Percentiles rank a stretch among this genome's conserved stretches.
Conservation (phyloP, 2,797 vertebrate genomes). For the Tauraco hartlaubi region DNA sequence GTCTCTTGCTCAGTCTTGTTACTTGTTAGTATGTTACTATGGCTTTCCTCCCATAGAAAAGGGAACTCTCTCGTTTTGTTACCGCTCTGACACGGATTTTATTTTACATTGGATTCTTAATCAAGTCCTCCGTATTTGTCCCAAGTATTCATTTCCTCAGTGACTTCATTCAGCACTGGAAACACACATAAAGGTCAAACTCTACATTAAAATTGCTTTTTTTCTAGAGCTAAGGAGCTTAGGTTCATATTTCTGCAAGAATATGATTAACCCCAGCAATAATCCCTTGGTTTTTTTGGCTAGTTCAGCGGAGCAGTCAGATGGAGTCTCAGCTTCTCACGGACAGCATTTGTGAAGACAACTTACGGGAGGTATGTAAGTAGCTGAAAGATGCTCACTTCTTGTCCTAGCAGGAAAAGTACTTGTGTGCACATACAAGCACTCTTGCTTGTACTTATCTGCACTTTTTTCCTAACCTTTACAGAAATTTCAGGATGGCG, state of each 20-base stretch:
- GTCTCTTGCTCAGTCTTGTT: not conserved
- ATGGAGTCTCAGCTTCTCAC: slow-evolving; percentile 88
- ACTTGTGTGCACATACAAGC: not conserved
- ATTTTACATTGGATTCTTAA: not conserved
- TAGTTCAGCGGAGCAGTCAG: slow-evolving; percentile 86
- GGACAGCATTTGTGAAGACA: slow-evolving; percentile 80
- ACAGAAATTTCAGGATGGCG: slow-evolving; percentile 90
- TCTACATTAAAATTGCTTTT: not conserved
- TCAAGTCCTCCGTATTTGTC: not conserved
- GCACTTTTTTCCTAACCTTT: not conserved
- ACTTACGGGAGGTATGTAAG: slow-evolving; percentile 84
- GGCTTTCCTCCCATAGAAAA: not conserved
- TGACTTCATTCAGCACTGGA: not conserved
- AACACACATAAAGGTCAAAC: not conserved
- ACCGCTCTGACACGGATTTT: not conserved
- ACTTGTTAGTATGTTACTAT: not conserved
- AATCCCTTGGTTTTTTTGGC: not conserved
- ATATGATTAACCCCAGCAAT: not conserved
- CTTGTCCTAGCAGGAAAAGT: not conserved
- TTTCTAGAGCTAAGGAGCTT: not conserved
- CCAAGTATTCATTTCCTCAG: not conserved
- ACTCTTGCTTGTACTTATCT: not conserved
- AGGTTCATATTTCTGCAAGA: not conserved
- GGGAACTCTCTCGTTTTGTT: not conserved
- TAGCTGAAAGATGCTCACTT: not conserved